These are phyloP conservation scores for Drosophila merina DNA, from an alignment of 2,888 invertebrate genomes.

Conservation along the genomic window DNA sequence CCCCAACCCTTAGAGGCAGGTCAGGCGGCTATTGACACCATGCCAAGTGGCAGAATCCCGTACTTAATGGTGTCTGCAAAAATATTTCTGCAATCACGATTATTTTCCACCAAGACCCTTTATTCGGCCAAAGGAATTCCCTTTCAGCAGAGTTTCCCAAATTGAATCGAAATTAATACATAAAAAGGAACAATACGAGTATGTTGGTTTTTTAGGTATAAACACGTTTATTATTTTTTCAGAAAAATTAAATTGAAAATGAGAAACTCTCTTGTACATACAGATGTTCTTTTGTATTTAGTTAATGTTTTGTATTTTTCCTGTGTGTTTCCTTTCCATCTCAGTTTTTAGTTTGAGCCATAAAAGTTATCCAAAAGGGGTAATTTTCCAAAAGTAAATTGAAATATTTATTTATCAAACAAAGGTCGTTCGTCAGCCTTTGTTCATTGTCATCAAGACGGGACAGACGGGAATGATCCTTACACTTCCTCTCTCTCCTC, in stretches of 20 bases:
- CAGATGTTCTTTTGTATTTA: conserved; percentile 47
- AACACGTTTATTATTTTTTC: conserved; percentile 68
- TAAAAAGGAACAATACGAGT: conserved; percentile 13
- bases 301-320: conserved; percentile 34
- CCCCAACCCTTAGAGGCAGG: neutral
- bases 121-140: conserved; percentile 48
- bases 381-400: conserved; percentile 56
- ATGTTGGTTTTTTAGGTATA: conserved; percentile 42
- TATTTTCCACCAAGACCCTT: conserved; percentile 20
- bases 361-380: conserved; percentile 71
- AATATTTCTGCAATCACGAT: conserved; percentile 63
- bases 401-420: conserved; percentile 55
- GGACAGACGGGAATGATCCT: conserved; percentile 72
- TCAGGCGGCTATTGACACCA: conserved; percentile 65
- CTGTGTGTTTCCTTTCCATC: conserved; percentile 18
- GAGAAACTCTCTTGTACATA: conserved; percentile 63
- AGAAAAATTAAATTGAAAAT: conserved; percentile 61
- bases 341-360: conserved; percentile 57
- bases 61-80: conserved; percentile 77
- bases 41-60: conserved; percentile 66
- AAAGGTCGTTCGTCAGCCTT: conserved; percentile 50
- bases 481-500: conserved; percentile 6
- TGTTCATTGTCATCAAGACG: conserved; percentile 55
- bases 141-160: conserved; percentile 25
- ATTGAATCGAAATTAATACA: conserved; percentile 46